Base-by-base conservation (phyloP, 2,797 vertebrate species). In the Adelosebastes latens region DNA sequence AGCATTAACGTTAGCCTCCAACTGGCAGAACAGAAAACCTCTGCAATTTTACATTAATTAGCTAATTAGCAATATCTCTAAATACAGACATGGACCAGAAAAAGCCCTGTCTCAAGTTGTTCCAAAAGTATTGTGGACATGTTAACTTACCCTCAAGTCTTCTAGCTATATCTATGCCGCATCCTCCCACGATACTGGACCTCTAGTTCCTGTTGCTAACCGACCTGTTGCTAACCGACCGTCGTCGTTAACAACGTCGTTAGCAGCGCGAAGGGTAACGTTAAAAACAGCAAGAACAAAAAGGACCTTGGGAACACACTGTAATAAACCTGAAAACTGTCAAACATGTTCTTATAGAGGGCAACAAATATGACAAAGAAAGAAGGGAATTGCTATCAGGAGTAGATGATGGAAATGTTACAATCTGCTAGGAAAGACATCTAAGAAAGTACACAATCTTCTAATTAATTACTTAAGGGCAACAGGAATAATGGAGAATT, bases 111-210 rank as follows among this genome's bases (percentile, higher is more conserved):
- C 14, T 24, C 1, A 13, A 32, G 16, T 4, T 2, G 7, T 6
- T n/a, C 4, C 0, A 6, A 24, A 59, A 13, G 8, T 5, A 29
- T 1, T n/a, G 22, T 13, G n/a, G 9, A 6, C 2, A 56, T 1
- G 36, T 39, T 42, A 42, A 42, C 0, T 73, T 58, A 73, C n/a
- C 12, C 65, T 9, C 60, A 16, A 42, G 29, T 39, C 6, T 10
- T 70, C 6, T 39, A 39, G 39, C 8, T 29, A 7, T 18, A 5
- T 11, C 10, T 29, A 25, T 2, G 5, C 14, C 0, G 11, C 32
- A 29, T 55, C 32, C 36, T 29, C 8, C 42, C 4, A 2, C 20
- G 2, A 20, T 2, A 1, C 25, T 25, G 4, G 2, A 2, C 20
- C 2, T 4, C 1, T 7, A 5, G 2, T 34, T 22, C 8, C 10